phyloP scores from a whole-genome alignment of 1,140 invertebrate genomes.

The Caerostris darwini region DNA sequence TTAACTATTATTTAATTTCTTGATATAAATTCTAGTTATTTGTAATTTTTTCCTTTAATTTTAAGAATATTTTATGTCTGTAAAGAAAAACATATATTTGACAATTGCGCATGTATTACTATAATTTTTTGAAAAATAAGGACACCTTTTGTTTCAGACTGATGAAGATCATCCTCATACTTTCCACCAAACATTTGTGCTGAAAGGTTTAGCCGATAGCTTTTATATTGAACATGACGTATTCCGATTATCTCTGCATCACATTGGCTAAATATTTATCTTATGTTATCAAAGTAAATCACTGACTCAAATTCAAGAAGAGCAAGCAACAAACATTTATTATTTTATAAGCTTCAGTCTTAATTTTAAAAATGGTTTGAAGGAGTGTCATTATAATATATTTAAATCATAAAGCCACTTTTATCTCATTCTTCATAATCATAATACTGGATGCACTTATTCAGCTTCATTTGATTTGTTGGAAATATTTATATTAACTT shows the following conservation, averaged over 20 bases:
- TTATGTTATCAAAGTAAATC: not conserved
- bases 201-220: conserved; percentile 91
- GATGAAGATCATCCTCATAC: conserved; percentile 95
- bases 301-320: not conserved
- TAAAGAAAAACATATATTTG: conserved; percentile 16
- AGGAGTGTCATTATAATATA: conserved; percentile 17
- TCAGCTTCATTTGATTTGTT: not conserved
- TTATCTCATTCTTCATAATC: not conserved
- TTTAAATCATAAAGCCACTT: not conserved
- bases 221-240: conserved; percentile 96
- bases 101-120: no score
- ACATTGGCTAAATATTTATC: conserved; percentile 81
- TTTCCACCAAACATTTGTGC: conserved; percentile 94
- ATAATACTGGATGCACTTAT: not conserved
- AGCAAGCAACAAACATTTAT: not conserved
- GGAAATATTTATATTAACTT: not conserved
- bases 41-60: not conserved
- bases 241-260: conserved; percentile 93
- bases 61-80: not conserved
- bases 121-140: no score
- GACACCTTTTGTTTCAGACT: conserved; percentile 86
- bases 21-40: not conserved
- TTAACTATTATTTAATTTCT: not conserved
- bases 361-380: not conserved
- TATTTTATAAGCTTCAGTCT: not conserved